Conservation (phyloP, 2,888 invertebrate genomes). For the Nemurella pictetii region DNA sequence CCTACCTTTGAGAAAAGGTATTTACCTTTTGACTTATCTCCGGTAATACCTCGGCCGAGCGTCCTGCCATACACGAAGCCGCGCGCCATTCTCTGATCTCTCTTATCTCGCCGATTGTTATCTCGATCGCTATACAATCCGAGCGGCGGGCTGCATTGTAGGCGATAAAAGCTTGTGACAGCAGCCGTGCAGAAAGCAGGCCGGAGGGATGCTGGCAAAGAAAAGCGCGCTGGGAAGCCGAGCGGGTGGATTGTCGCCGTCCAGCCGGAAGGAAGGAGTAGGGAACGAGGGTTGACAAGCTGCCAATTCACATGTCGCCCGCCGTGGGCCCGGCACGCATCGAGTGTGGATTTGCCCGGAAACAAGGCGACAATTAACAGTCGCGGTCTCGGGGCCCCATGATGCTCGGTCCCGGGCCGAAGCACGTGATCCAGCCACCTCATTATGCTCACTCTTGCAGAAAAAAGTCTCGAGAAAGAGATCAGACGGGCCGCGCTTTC, state of each 20-base stretch:
- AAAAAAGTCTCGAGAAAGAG: not conserved
- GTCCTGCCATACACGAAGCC: not conserved
- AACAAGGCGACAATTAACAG: not conserved
- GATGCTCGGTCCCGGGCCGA: no score
- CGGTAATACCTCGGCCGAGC: not conserved
- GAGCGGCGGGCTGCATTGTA: not conserved
- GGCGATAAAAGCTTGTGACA: not conserved
- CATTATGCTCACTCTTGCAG: not conserved
- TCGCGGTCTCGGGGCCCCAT: not conserved
- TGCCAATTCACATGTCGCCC: no score
- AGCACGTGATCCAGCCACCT: not conserved
- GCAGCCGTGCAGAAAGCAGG: not conserved
- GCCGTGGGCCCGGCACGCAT: not conserved
- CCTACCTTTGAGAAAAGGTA: not conserved
- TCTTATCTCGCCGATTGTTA: not conserved
- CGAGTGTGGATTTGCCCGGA: no score
- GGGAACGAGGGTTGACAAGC: not conserved
- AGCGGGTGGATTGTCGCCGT: no score
- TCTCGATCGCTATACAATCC: not conserved
- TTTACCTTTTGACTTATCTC: constrained; percentile 4
- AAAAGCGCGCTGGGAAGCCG: not conserved
- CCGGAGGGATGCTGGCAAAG: not conserved
- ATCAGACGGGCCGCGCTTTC: not conserved
- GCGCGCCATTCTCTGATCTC: no score
- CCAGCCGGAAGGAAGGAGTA: not conserved